A percentile compares a stretch with the other conserved stretches of the same genome.
These are phyloP conservation scores for Fregata magnificens DNA, from an alignment of 2,113 vertebrate species.

Conservation along the genomic window DNA sequence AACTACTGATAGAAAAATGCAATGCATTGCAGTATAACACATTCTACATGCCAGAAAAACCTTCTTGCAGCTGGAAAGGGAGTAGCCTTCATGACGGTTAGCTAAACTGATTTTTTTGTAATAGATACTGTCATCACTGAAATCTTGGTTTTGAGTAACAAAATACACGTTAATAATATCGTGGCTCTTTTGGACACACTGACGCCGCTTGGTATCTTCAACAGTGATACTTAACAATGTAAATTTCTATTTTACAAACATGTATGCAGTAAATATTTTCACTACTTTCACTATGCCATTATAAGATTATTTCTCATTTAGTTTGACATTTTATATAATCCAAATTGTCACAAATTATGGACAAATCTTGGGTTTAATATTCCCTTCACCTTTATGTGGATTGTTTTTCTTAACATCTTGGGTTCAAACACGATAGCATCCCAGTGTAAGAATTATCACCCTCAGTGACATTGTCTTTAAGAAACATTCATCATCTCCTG, in stretches of 20 bases:
- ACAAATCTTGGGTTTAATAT: not conserved
- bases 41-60: not conserved
- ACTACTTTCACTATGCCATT: not conserved
- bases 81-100: not conserved
- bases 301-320: not conserved
- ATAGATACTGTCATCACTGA: not conserved
- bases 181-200: not conserved
- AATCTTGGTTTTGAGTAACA: not conserved
- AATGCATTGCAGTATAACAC: not conserved
- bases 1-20: not conserved
- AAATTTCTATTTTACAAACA: not conserved
- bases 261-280: not conserved
- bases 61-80: not conserved
- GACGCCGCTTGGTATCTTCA: not conserved
- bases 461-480: not conserved
- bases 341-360: not conserved
- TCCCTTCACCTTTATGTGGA: not conserved
- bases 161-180: not conserved
- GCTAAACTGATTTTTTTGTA: not conserved
- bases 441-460: not conserved
- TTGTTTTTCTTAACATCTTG: slow-evolving; percentile 60
- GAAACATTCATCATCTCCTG: not conserved
- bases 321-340: not conserved
- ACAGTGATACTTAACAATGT: not conserved
- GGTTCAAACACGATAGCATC: slow-evolving; percentile 36